A percentile compares a stretch with the other conserved stretches of the same genome.
These are phyloP conservation scores for Leucopternis melanops DNA, from an alignment of 2,113 vertebrate species.

Conservation along the genomic window DNA sequence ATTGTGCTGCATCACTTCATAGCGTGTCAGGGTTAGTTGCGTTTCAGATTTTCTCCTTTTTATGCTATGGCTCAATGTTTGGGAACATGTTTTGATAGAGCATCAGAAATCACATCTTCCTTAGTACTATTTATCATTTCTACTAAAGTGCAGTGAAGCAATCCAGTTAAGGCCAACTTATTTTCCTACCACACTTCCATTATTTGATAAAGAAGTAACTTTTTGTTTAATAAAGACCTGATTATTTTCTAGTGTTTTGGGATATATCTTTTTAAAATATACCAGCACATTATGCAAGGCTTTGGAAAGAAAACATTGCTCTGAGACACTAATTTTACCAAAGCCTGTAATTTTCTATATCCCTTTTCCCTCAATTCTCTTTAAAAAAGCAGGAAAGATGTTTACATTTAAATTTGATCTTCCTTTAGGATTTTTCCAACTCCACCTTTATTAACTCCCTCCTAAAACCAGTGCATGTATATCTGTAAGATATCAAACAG, in stretches of 20 bases:
- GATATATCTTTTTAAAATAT: neutral
- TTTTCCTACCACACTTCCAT: neutral
- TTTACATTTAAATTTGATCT: neutral
- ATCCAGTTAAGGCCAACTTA: neutral
- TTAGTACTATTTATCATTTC: neutral
- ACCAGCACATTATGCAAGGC: neutral
- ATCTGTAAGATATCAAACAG: neutral
- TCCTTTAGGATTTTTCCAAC: neutral
- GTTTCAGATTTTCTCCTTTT: neutral
- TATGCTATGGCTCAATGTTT: neutral
- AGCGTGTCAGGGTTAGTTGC: neutral
- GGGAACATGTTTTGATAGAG: neutral
- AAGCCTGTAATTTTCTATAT: constrained; percentile 8
- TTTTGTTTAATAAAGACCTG: neutral
- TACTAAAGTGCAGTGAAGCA: neutral
- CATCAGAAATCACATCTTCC: neutral
- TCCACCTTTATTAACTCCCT: neutral
- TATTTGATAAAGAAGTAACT: neutral
- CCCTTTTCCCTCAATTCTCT: neutral
- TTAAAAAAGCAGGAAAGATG: neutral
- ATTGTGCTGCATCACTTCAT: neutral
- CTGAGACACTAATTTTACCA: neutral
- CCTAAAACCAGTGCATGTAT: neutral
- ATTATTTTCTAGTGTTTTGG: neutral
- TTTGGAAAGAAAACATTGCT: neutral